Percentiles rank a stretch among this genome's conserved stretches.
phyloP scores from a whole-genome alignment of 2,888 invertebrate genomes.

The Lasioglossum zephyrum region DNA sequence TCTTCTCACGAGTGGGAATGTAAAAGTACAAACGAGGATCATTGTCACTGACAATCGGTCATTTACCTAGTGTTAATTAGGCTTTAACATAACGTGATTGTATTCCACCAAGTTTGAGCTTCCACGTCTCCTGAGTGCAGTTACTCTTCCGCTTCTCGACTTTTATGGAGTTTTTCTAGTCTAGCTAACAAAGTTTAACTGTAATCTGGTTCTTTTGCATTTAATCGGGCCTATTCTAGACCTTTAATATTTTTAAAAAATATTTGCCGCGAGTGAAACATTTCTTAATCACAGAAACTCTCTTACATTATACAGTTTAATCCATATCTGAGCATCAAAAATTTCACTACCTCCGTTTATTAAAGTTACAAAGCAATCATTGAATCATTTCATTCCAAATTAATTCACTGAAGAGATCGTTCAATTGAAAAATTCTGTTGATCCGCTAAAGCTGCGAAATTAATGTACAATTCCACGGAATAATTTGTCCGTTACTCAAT shows the following conservation, averaged over 20 bases:
- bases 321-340: not conserved
- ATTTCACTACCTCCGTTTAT: not conserved
- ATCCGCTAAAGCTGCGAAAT: not conserved
- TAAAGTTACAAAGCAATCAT: not conserved
- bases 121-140: not conserved
- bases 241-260: not conserved
- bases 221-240: not conserved
- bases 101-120: not conserved
- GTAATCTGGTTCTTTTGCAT: not conserved
- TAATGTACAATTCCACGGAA: not conserved
- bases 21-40: constrained; percentile 41
- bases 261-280: not conserved
- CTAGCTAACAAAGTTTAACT: not conserved
- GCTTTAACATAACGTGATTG: not conserved
- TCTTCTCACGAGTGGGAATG: constrained; percentile 18
- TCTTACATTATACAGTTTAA: not conserved
- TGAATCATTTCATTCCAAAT: not conserved
- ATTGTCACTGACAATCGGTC: constrained; percentile 9
- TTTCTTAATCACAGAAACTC: not conserved
- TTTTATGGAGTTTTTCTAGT: not conserved
- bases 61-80: not conserved
- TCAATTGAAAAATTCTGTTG: not conserved
- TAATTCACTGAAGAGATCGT: not conserved
- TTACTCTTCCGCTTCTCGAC: not conserved
- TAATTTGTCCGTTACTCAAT: not conserved